phyloP scores from a whole-genome alignment of 1,140 invertebrate genomes.

The Caenorhabditis remanei region DNA sequence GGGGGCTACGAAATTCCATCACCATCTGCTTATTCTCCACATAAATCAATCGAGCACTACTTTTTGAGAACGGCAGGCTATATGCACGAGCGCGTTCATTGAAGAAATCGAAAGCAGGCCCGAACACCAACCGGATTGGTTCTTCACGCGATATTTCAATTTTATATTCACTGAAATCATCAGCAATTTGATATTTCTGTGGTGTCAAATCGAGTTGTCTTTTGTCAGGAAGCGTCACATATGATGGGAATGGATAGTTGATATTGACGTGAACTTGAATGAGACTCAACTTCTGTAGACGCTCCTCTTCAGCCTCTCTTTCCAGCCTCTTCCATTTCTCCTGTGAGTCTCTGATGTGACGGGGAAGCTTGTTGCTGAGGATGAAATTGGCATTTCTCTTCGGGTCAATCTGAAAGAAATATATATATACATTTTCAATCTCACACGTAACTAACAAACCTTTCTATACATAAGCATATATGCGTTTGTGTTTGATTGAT shows the following conservation, averaged over 20 bases:
- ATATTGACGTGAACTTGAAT: constrained; percentile 81
- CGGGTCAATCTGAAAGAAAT: constrained; percentile 79
- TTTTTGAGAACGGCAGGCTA: not conserved
- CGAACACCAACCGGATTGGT: constrained; percentile 23
- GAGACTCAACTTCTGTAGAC: constrained; percentile 81
- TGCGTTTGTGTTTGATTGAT: constrained; percentile 87
- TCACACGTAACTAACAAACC: constrained; percentile 80
- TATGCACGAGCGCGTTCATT: constrained; percentile 9
- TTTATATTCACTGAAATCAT: constrained; percentile 1
- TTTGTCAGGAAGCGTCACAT: not conserved
- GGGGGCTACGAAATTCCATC: not conserved
- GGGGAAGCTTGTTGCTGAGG: constrained; percentile 68
- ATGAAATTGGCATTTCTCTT: constrained; percentile 68
- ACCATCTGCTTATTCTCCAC: not conserved
- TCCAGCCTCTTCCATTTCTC: constrained; percentile 81
- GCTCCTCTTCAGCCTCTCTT: constrained; percentile 83
- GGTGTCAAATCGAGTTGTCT: constrained; percentile 21
- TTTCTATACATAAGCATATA: constrained; percentile 94
- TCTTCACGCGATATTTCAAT: constrained; percentile 37
- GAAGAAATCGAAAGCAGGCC: constrained; percentile 49
- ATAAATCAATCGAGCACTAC: not conserved
- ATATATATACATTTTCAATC: not conserved
- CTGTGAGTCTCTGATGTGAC: constrained; percentile 79
- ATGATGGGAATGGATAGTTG: constrained; percentile 43
- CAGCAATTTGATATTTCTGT: constrained; percentile 31